A percentile compares a stretch with the other conserved stretches of the same genome.
phyloP scores from a whole-genome alignment of 2,113 vertebrate species.

The Hucho hucho region DNA sequence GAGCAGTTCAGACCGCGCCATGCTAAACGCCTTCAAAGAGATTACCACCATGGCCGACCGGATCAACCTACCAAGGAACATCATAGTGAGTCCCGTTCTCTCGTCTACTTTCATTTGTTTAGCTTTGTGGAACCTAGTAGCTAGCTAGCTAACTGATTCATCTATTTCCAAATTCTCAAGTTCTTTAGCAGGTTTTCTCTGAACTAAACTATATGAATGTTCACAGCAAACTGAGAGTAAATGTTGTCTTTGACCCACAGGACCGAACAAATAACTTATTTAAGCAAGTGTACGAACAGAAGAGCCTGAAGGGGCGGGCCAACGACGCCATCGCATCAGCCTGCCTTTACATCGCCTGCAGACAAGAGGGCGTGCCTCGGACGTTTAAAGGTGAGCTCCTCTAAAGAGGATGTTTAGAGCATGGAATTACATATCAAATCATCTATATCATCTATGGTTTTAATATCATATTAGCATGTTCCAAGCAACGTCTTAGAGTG shows the following conservation, averaged over 20 bases:
- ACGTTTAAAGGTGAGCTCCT: conserved; percentile 91
- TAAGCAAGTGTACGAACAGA: conserved; percentile 99
- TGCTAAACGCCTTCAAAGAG: conserved; percentile 99
- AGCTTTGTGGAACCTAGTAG: not conserved
- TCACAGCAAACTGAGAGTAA: too few relatives aligned
- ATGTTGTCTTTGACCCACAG: conserved; percentile 68
- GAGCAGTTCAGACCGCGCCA: conserved; percentile 97
- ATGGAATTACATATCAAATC: not conserved
- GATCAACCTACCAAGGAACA: conserved; percentile 98
- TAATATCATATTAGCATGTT: too few relatives aligned
- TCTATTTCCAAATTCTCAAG: too few relatives aligned
- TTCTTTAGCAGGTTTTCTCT: too few relatives aligned
- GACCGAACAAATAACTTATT: conserved; percentile 99
- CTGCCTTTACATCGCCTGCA: conserved; percentile 98
- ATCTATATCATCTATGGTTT: too few relatives aligned
- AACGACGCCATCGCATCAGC: conserved; percentile 98
- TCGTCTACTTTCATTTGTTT: not conserved
- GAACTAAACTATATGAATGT: too few relatives aligned
- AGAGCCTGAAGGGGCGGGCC: conserved; percentile 96
- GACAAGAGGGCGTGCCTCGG: conserved; percentile 96
- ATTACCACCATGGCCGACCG: conserved; percentile 98
- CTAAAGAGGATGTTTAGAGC: not conserved
- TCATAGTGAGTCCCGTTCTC: conserved; percentile 83
- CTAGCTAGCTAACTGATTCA: too few relatives aligned
- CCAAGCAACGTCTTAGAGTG: too few relatives aligned